phyloP scores from a whole-genome alignment of 2,113 vertebrate genomes.

The Ptyas mucosa region DNA sequence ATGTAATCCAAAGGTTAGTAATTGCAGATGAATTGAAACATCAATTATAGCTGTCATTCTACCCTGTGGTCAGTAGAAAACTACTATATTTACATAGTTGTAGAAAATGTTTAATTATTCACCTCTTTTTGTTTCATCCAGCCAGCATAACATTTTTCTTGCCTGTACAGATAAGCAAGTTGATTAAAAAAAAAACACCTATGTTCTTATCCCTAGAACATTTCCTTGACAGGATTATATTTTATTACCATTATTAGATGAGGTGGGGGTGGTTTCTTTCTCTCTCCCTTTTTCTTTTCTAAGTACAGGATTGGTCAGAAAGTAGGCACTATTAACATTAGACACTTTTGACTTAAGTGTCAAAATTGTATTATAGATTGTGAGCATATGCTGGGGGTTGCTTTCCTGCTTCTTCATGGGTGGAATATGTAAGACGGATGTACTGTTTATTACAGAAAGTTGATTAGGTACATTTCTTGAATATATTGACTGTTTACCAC shows the following conservation, averaged over 20 bases:
- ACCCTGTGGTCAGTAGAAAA: neutral
- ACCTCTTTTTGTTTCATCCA: slow-evolving; percentile 23
- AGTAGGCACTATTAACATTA: neutral
- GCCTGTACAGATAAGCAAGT: neutral
- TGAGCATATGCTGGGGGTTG: neutral
- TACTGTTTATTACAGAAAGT: neutral
- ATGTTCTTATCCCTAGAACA: neutral
- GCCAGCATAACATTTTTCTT: slow-evolving; percentile 16
- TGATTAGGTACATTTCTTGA: neutral
- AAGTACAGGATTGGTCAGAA: neutral
- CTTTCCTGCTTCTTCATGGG: neutral
- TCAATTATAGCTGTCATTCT: neutral
- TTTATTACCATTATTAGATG: neutral
- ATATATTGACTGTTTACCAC: neutral
- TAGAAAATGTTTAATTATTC: slow-evolving; percentile 1
- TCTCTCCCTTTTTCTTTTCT: neutral
- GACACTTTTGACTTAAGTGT: neutral
- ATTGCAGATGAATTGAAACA: neutral
- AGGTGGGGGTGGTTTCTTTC: neutral
- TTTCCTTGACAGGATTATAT: slow-evolving; percentile 7
- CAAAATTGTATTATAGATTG: neutral
- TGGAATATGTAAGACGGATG: neutral
- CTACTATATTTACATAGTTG: neutral
- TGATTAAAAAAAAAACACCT: neutral
- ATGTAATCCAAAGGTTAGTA: neutral